phyloP scores from a whole-genome alignment of 2,797 vertebrate genomes.

The Chrosomus eos region DNA sequence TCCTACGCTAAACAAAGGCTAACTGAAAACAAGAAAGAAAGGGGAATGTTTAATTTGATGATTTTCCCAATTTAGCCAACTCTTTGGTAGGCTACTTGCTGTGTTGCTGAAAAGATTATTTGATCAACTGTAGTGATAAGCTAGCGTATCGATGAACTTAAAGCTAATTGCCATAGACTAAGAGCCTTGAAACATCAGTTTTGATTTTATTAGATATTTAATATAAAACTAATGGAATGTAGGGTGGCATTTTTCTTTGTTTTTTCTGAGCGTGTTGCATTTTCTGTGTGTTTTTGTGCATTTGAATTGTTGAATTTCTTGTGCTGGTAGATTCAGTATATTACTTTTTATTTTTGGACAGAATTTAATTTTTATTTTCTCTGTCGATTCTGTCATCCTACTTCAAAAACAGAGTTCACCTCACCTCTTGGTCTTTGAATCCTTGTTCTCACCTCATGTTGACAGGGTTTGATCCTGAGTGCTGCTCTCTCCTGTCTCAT shows the following conservation, averaged over 20 bases:
- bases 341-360: background rate
- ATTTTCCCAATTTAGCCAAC: background rate
- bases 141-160: background rate
- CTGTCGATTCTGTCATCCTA: background rate
- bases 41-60: background rate
- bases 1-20: background rate
- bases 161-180: background rate
- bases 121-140: background rate
- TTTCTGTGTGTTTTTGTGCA: background rate
- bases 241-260: background rate
- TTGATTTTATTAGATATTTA: background rate
- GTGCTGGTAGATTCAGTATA: background rate
- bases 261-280: background rate
- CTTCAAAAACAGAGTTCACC: slow-evolving; percentile 3
- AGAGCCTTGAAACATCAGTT: background rate
- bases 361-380: background rate
- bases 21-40: background rate
- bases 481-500: slow-evolving; percentile 26
- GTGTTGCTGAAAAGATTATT: background rate
- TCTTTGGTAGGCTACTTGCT: background rate
- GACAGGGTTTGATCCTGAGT: slow-evolving; percentile 7
- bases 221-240: background rate
- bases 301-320: background rate
- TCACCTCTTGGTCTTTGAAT: slow-evolving; percentile 15
- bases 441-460: slow-evolving; percentile 16